Conservation (phyloP, 2,113 vertebrate genomes). For the Hipposideros armiger region DNA sequence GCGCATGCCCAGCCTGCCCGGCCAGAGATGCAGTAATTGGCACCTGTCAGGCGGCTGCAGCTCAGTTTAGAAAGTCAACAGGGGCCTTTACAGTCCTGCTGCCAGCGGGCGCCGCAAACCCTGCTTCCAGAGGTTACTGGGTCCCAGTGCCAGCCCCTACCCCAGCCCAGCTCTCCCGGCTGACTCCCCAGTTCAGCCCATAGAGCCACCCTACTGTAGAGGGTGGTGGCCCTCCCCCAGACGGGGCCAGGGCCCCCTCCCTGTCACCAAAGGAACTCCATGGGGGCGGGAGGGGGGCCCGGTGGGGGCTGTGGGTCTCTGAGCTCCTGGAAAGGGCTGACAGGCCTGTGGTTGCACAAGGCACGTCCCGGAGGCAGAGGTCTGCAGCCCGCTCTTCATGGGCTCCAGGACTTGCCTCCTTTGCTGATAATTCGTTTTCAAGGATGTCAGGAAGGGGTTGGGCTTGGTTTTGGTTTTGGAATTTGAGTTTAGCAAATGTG, state of each 20-base stretch:
- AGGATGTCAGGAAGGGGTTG: constrained; percentile 50
- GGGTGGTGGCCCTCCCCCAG: neutral
- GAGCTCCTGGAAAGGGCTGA: neutral
- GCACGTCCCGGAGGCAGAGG: constrained; percentile 87
- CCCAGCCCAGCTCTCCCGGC: neutral
- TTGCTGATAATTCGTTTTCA: constrained; percentile 89
- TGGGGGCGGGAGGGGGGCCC: neutral
- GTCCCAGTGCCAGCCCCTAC: constrained; percentile 1
- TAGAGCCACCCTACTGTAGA: neutral
- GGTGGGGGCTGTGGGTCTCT: neutral
- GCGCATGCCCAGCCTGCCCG: constrained; percentile 78
- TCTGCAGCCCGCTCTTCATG: constrained; percentile 85
- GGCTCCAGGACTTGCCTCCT: constrained; percentile 88
- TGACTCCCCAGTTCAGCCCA: neutral
- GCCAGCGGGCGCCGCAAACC: neutral
- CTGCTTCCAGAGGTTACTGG: constrained; percentile 1
- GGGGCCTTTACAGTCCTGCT: constrained; percentile 57
- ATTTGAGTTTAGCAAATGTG: neutral
- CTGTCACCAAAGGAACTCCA: constrained; percentile 9
- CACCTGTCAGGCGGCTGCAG: constrained; percentile 82
- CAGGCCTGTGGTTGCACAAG: constrained; percentile 83
- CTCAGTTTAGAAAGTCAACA: constrained; percentile 83
- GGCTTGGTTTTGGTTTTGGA: neutral
- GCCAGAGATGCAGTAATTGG: constrained; percentile 81
- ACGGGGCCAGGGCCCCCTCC: neutral